These are phyloP conservation scores for Xanthia togata DNA, from an alignment of 2,888 invertebrate species.

Conservation along the genomic window DNA sequence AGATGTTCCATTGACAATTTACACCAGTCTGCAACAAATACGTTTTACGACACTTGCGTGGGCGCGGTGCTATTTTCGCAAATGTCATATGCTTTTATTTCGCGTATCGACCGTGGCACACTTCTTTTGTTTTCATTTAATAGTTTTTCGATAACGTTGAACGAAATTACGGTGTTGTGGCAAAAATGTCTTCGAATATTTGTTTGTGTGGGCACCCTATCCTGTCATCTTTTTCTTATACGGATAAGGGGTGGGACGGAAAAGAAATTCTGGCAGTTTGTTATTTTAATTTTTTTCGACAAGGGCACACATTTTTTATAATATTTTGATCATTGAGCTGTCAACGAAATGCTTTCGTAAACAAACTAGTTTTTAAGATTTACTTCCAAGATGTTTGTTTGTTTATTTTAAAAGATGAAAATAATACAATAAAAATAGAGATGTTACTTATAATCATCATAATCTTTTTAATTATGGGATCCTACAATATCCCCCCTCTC, in stretches of 20 bases:
- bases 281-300: not conserved
- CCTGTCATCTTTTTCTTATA: not conserved
- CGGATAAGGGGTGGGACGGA: not conserved
- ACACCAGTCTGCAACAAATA: constrained; percentile 34
- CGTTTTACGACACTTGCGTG: constrained; percentile 53
- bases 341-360: constrained; percentile 36
- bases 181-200: constrained; percentile 32
- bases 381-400: no score
- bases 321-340: constrained; percentile 7
- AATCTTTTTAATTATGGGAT: not conserved
- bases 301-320: constrained; percentile 2
- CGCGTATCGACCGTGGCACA: constrained; percentile 69
- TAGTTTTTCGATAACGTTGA: constrained; percentile 29
- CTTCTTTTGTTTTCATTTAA: constrained; percentile 51
- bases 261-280: not conserved
- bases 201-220: constrained; percentile 30
- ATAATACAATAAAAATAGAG: not conserved
- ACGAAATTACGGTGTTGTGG: constrained; percentile 6
- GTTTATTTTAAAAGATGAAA: not conserved
- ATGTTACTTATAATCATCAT: not conserved
- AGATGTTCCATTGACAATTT: constrained; percentile 49
- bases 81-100: constrained; percentile 67
- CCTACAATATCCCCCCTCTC: not conserved
- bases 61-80: constrained; percentile 63
- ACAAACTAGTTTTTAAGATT: not conserved